Evolutionary conservation across 2,797 vertebrate species (phyloP).

Genomic region (Falco peregrinus): DNA sequence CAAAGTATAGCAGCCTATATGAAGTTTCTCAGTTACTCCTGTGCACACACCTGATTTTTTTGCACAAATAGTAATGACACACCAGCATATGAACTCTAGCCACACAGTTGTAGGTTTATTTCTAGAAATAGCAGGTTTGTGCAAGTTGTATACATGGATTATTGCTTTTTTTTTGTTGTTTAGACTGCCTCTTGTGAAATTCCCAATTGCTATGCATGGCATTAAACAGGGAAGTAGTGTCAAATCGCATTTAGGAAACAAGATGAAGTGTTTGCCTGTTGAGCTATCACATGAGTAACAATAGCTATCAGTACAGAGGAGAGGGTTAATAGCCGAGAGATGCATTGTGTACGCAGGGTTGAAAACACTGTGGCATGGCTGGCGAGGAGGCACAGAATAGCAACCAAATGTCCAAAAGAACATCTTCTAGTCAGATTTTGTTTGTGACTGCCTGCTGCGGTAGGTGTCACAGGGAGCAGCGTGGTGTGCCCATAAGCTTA

Average conservation of each 20-base stretch:
- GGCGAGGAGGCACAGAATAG: neutral
- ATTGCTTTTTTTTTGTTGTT: neutral
- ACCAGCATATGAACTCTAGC: neutral
- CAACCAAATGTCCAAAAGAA: neutral
- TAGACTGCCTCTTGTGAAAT: neutral
- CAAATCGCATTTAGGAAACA: neutral
- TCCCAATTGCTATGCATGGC: neutral
- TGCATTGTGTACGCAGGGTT: neutral
- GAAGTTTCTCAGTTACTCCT: neutral
- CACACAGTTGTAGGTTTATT: fast-evolving
- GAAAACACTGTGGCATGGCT: neutral
- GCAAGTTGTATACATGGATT: neutral
- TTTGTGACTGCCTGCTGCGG: neutral
- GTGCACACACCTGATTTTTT: neutral
- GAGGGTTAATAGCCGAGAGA: neutral
- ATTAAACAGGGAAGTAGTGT: neutral
- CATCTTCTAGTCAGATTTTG: neutral
- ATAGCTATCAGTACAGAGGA: neutral
- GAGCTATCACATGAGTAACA: neutral
- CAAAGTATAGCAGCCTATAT: neutral
- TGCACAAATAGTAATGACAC: fast-evolving
- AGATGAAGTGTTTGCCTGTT: neutral
- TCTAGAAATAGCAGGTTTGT: neutral
- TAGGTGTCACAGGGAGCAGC: neutral
- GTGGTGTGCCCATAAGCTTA: neutral